Evolutionary conservation across 2,113 vertebrate species (phyloP).

Genomic region (Lynx canadensis): DNA sequence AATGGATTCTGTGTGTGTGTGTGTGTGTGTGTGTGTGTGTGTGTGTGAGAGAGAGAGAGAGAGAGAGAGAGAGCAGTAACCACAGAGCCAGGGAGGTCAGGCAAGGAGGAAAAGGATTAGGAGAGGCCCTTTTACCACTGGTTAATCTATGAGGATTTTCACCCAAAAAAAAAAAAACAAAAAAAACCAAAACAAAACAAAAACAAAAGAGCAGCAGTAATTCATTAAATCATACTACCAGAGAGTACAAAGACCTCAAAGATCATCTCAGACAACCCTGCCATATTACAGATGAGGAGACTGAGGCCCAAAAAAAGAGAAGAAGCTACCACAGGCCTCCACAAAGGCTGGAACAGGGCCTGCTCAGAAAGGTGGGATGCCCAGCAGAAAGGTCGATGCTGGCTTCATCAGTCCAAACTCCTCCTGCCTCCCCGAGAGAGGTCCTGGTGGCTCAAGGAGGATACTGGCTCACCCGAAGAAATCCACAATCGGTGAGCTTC

Average conservation of each 20-base stretch:
- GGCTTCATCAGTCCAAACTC: background rate
- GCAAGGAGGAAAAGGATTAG: background rate
- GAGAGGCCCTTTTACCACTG: background rate
- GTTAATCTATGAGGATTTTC: background rate
- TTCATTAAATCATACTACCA: background rate
- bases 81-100: background rate
- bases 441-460: background rate
- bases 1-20: background rate
- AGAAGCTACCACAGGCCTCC: background rate
- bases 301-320: background rate
- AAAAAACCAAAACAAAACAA: no score
- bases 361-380: background rate
- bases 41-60: no score
- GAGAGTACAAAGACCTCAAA: background rate
- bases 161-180: no score
- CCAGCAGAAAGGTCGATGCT: background rate
- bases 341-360: background rate
- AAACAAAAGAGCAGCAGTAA: background rate
- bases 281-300: background rate
- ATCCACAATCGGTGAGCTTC: background rate
- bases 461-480: background rate
- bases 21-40: no score
- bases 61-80: background rate
- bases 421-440: background rate
- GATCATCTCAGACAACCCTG: background rate